Evolutionary conservation across 1,140 invertebrate genomes (phyloP).

Genomic region (Caenorhabditis briggsae): DNA sequence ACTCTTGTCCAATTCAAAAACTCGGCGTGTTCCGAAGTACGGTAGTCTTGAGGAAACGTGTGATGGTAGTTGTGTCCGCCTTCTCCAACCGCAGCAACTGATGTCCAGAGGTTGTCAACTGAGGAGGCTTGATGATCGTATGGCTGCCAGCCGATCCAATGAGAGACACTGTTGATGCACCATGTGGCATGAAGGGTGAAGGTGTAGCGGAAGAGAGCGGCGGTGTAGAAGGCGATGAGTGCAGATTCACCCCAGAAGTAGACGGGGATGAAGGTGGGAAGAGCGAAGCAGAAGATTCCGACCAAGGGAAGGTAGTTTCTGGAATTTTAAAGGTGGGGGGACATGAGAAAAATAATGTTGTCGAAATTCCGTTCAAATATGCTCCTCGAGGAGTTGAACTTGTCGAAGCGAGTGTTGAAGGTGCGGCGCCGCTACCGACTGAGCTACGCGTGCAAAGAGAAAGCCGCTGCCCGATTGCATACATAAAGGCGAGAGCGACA

Average conservation of each 20-base stretch:
- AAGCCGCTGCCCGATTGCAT: too few species aligned
- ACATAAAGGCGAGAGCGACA: too few species aligned
- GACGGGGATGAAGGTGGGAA: constrained; percentile 88
- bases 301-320: constrained; percentile 32
- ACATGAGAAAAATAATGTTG: too few species aligned
- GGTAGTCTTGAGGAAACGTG: constrained; percentile 91
- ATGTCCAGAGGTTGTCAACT: constrained; percentile 77
- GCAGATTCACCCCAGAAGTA: constrained; percentile 88
- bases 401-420: too few species aligned
- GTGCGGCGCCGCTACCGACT: too few species aligned
- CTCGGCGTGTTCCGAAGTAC: constrained; percentile 86
- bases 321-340: neutral
- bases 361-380: too few species aligned
- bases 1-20: constrained; percentile 86
- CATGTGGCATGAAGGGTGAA: constrained; percentile 92
- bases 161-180: constrained; percentile 94
- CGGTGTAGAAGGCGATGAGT: constrained; percentile 86
- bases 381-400: too few species aligned
- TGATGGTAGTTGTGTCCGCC: constrained; percentile 93
- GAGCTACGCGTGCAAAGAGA: too few species aligned
- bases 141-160: constrained; percentile 89
- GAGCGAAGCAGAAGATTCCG: constrained; percentile 76
- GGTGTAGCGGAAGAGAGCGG: constrained; percentile 87
- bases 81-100: constrained; percentile 49
- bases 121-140: constrained; percentile 86